Evolutionary conservation across 2,888 invertebrate genomes (phyloP).

Genomic region (Amiota mariae): DNA sequence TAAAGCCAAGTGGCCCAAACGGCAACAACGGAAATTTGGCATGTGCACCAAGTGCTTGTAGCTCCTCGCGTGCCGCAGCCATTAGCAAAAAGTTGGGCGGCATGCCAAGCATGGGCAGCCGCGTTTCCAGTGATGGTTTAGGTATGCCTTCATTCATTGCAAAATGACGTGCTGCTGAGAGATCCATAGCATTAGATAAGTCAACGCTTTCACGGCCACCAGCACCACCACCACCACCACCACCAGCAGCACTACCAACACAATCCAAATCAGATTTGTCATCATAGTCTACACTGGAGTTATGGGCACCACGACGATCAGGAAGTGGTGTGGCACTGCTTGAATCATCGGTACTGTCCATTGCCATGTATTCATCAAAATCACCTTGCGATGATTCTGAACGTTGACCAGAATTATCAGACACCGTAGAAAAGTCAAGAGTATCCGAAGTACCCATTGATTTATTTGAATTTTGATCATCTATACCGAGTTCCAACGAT

Average conservation of each 20-base stretch:
- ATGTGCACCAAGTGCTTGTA: constrained; percentile 65
- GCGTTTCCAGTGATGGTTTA: constrained; percentile 48
- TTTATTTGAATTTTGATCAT: constrained; percentile 72
- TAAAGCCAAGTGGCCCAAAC: constrained; percentile 89
- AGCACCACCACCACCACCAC: too few relatives aligned
- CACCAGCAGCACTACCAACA: not conserved
- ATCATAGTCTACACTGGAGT: constrained; percentile 47
- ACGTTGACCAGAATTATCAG: constrained; percentile 70
- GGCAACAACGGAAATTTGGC: constrained; percentile 81
- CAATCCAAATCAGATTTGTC: constrained; percentile 55
- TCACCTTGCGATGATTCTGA: constrained; percentile 73
- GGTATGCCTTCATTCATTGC: constrained; percentile 43
- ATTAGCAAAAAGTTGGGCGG: constrained; percentile 70
- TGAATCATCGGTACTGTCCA: constrained; percentile 71
- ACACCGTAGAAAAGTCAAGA: constrained; percentile 77
- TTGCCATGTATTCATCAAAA: constrained; percentile 71
- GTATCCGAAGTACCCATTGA: constrained; percentile 74
- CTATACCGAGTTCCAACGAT: constrained; percentile 55
- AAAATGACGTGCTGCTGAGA: constrained; percentile 72
- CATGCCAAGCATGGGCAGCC: constrained; percentile 62
- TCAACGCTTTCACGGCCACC: constrained; percentile 45
- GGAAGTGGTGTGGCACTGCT: constrained; percentile 54
- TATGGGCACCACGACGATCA: constrained; percentile 52
- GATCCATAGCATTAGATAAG: constrained; percentile 74
- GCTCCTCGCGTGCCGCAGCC: constrained; percentile 71